phyloP scores from a whole-genome alignment of 2,797 vertebrate genomes.

The Enoplosus armatus region DNA sequence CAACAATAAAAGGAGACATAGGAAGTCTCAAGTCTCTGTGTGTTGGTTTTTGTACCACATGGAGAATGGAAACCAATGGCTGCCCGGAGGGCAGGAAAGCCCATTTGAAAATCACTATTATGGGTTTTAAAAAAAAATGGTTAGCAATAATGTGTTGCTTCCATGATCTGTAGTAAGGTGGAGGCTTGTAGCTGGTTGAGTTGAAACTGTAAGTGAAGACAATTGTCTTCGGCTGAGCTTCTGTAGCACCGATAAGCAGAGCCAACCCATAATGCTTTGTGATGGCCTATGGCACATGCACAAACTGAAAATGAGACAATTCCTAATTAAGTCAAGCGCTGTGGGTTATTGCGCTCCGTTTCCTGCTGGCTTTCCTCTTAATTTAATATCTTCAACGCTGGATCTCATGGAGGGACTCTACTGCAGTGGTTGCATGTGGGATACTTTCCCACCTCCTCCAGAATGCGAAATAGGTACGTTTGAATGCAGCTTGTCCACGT shows the following conservation, averaged over 20 bases:
- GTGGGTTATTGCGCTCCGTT: neutral
- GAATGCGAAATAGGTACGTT: neutral
- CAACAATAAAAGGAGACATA: neutral
- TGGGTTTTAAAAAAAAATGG: neutral
- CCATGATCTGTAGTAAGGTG: neutral
- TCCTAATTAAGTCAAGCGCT: neutral
- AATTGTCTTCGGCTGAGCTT: neutral
- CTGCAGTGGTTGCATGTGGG: neutral
- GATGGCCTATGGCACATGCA: neutral
- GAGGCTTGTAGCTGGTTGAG: neutral
- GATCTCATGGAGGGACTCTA: neutral
- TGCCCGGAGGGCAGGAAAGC: neutral
- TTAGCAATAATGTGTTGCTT: neutral
- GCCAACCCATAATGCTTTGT: neutral
- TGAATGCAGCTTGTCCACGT: neutral
- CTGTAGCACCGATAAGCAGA: neutral
- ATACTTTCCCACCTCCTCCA: neutral
- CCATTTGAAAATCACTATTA: neutral
- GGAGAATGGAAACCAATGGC: neutral
- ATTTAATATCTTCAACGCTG: neutral
- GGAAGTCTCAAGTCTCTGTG: too few relatives aligned
- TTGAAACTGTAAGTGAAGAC: neutral
- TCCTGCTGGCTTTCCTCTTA: neutral
- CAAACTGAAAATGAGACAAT: neutral
- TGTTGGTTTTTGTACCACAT: neutral